Percentiles rank a stretch among this genome's conserved stretches.
Evolutionary conservation across 37 sponge, comb jelly and placozoan species (phyloP).

Genomic region (Oopsacas minuta): DNA sequence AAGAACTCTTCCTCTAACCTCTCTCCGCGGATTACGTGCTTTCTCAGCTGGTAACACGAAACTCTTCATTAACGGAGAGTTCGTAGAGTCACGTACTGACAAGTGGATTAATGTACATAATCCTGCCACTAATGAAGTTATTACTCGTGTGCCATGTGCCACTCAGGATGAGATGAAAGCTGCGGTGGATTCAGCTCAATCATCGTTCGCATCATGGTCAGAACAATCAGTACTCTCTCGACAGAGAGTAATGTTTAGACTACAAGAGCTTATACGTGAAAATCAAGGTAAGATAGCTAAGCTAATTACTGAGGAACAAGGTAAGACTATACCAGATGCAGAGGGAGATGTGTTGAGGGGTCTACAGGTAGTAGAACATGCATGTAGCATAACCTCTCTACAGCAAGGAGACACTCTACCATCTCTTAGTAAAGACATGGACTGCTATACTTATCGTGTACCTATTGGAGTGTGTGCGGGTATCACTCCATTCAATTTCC

Average conservation of each 20-base stretch:
- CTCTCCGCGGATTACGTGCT: background rate
- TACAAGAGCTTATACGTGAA: constrained; percentile 67
- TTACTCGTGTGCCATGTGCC: constrained; percentile 79
- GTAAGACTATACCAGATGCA: constrained; percentile 93
- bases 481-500: constrained; percentile 47
- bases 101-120: constrained; percentile 86
- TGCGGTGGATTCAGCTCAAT: constrained; percentile 74
- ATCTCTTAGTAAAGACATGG: constrained; percentile 80
- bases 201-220: constrained; percentile 63
- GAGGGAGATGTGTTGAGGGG: constrained; percentile 93
- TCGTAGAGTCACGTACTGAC: constrained; percentile 79
- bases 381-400: constrained; percentile 75
- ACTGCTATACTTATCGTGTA: constrained; percentile 80
- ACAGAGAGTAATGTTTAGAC: constrained; percentile 92
- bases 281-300: constrained; percentile 48
- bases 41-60: constrained; percentile 48
- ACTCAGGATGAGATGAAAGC: constrained; percentile 80
- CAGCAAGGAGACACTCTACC: constrained; percentile 89
- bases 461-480: constrained; percentile 96
- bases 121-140: constrained; percentile 89
- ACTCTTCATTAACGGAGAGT: constrained; percentile 80
- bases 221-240: constrained; percentile 56
- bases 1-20: background rate
- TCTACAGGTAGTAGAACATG: constrained; percentile 95
- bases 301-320: constrained; percentile 81